phyloP scores from a whole-genome alignment of 2,113 vertebrate genomes.

The Proterorhinus semilunaris region DNA sequence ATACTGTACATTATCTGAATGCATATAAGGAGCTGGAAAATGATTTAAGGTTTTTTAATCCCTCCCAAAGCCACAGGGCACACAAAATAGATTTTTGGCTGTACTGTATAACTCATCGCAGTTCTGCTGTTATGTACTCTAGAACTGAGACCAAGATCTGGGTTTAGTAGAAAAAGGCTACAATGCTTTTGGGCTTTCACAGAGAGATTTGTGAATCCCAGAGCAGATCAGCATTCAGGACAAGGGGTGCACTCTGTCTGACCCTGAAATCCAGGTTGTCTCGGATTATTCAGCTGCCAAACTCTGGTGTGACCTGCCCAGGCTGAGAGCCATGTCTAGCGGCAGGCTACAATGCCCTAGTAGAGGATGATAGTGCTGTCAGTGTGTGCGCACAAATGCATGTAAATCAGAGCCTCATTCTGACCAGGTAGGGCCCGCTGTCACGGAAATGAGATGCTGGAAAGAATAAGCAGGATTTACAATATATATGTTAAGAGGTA shows the following conservation, averaged over 20 bases:
- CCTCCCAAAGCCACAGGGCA: not conserved
- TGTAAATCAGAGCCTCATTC: constrained; percentile 1
- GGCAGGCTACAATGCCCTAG: constrained; percentile 1
- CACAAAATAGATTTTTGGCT: not conserved
- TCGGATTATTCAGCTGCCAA: constrained; percentile 8
- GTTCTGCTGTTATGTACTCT: not conserved
- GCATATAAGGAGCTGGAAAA: not conserved
- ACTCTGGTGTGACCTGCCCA: constrained; percentile 1
- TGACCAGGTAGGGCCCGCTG: not conserved
- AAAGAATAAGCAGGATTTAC: not conserved
- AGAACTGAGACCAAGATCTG: not conserved
- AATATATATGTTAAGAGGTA: no score
- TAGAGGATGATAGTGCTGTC: constrained; percentile 1
- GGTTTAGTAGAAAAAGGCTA: constrained; percentile 1
- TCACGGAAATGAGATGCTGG: not conserved
- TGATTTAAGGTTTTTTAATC: not conserved
- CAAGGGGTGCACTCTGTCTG: constrained; percentile 1
- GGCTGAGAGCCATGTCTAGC: not conserved
- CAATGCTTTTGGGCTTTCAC: not conserved
- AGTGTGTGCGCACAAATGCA: not conserved
- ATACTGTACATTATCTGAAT: not conserved
- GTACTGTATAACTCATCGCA: not conserved
- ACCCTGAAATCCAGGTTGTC: constrained; percentile 12
- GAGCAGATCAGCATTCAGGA: constrained; percentile 7
- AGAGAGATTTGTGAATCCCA: constrained; percentile 2